phyloP scores from a whole-genome alignment of 2,888 invertebrate species.

The Tachina grossa region DNA sequence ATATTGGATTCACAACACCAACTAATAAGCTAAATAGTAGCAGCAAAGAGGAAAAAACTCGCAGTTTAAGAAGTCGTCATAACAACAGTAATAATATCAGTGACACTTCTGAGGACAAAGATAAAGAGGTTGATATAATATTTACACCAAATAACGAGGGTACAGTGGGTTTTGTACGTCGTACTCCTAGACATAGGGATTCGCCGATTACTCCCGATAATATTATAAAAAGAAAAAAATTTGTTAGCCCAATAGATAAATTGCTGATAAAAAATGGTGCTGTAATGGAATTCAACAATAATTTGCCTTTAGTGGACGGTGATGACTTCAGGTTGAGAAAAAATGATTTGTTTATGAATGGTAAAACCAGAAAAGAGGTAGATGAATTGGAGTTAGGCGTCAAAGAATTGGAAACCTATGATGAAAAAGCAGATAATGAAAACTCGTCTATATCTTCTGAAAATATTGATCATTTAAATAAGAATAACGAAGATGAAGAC shows the following conservation, averaged over 20 bases:
- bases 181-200: slow-evolving; percentile 52
- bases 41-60: slow-evolving; percentile 73
- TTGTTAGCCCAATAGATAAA: slow-evolving; percentile 81
- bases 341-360: background rate
- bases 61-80: slow-evolving; percentile 74
- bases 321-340: slow-evolving; percentile 8
- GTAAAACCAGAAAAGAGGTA: slow-evolving; percentile 20
- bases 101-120: slow-evolving; percentile 45
- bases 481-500: slow-evolving; percentile 14
- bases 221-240: slow-evolving; percentile 70
- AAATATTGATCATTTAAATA: background rate
- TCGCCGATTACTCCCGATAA: slow-evolving; percentile 55
- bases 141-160: slow-evolving; percentile 56
- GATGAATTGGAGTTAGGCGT: slow-evolving; percentile 15
- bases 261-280: slow-evolving; percentile 79
- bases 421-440: slow-evolving; percentile 22
- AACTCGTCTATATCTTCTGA: background rate
- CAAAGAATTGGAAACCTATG: slow-evolving; percentile 14
- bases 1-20: slow-evolving; percentile 78
- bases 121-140: slow-evolving; percentile 40
- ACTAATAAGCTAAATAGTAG: slow-evolving; percentile 71
- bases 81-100: slow-evolving; percentile 24
- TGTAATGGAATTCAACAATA: slow-evolving; percentile 72
- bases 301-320: slow-evolving; percentile 66
- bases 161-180: slow-evolving; percentile 68